Base-by-base conservation (phyloP, 2,797 vertebrate species). In the Bryconaethiops microstoma region DNA sequence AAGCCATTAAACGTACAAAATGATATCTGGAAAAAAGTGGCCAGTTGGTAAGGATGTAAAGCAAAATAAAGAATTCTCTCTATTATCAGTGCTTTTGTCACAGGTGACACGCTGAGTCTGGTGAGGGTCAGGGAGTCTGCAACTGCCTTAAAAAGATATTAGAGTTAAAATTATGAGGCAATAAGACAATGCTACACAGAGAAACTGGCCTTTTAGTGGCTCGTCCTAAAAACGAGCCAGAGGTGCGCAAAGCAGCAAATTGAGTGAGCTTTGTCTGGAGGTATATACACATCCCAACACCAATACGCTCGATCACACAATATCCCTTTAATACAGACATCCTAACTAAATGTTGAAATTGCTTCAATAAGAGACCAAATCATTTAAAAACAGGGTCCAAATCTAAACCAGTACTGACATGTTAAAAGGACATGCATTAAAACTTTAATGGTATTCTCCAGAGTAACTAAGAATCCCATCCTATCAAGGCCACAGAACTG, bases 1-100 rank as follows among this genome's bases (percentile, higher is more conserved):
- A 57, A 77, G 59, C 73, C 48, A 76, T 55, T 40, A 60, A 60
- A 17, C 29, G 39, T 54, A 19, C 23, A 52, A 70, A 70, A 70
- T 13, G 45, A 74, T 35, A 76, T 73, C 74, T 48, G 45, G 67
- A 40, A 7, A 17, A 75, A 68, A 85, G 78, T 80, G 84, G 83
- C 87, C 82, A 81, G 76, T 68, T 39, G 73, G 68, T 25, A 42
- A 59, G 59, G 13, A 74, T 68, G 60, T 71, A 73, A 78, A 69
- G 63, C 69, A 63, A 73, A 16, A 63, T 29, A 76, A 39, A 82
- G 50, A 70, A 52, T 78, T 82, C 83, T 84, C 83, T 83, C 77
- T 82, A 81, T 91, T 88, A 91, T 91, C 89, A 91, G 91, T 90
- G 91, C 91, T 88, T 84, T 29, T 29, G 29, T 29, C 89, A 87